Conservation (phyloP, 2,888 invertebrate species). For the Athetis lepigone region DNA sequence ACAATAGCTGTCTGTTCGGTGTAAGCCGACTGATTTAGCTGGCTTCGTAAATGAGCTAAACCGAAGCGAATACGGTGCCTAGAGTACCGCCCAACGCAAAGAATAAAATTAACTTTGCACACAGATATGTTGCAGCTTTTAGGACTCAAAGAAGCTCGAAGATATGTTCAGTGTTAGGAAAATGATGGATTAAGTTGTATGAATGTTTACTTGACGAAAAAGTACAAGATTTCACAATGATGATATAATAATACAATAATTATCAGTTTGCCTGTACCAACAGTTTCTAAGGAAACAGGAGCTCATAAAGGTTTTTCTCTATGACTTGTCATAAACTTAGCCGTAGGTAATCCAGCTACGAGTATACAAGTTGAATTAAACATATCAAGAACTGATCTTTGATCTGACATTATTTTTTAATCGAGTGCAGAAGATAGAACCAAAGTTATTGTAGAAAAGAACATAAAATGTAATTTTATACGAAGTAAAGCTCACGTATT, state of each 20-base stretch:
- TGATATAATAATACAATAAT: no score
- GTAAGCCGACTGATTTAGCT: constrained; percentile 78
- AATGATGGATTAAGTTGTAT: background rate
- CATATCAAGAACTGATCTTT: no score
- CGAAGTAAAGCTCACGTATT: constrained; percentile 9
- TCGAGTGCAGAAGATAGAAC: background rate
- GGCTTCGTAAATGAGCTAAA: constrained; percentile 79
- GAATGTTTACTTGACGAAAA: no score
- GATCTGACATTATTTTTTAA: background rate
- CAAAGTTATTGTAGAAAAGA: background rate
- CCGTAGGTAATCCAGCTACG: no score
- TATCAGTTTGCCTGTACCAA: no score
- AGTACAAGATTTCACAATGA: no score
- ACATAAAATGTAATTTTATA: background rate
- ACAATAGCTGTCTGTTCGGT: constrained; percentile 74
- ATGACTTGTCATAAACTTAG: no score
- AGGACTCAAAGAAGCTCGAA: background rate
- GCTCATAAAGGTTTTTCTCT: no score
- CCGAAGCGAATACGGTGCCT: constrained; percentile 78
- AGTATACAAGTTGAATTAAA: no score
- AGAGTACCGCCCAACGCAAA: constrained; percentile 73
- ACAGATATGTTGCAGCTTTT: constrained; percentile 49
- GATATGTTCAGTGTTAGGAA: background rate
- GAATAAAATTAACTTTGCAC: constrained; percentile 65
- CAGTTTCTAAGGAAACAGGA: no score